Evolutionary conservation across 2,113 vertebrate genomes (phyloP).

Genomic region (Campylomormyrus tamandua): DNA sequence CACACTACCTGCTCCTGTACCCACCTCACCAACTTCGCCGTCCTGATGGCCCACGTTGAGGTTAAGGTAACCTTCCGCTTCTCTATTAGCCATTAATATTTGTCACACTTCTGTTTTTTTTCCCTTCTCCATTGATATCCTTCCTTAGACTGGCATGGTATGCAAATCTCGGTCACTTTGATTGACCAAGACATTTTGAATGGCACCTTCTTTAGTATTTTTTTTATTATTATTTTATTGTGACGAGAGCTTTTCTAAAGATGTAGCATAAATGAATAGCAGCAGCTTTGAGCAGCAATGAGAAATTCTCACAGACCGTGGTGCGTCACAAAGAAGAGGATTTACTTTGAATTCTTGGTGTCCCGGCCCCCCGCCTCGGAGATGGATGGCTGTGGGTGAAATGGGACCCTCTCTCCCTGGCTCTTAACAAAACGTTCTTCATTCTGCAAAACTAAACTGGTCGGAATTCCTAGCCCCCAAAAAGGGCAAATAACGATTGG

Average conservation of each 20-base stretch:
- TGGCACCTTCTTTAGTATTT: background rate
- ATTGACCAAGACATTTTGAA: background rate
- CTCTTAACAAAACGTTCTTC: background rate
- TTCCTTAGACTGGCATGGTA: background rate
- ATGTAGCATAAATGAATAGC: slow-evolving; percentile 6
- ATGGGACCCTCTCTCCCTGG: background rate
- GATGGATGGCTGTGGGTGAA: slow-evolving; percentile 4
- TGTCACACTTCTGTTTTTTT: background rate
- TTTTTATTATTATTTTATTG: background rate
- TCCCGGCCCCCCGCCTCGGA: background rate
- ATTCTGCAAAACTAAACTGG: background rate
- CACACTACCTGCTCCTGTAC: slow-evolving; percentile 96
- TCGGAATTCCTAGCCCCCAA: background rate
- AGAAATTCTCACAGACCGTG: background rate
- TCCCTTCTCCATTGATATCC: background rate
- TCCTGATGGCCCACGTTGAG: slow-evolving; percentile 93
- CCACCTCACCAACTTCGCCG: slow-evolving; percentile 93
- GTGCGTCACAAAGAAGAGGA: background rate
- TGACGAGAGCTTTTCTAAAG: slow-evolving; percentile 12
- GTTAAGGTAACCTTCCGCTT: slow-evolving; percentile 71
- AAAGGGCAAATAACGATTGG: background rate
- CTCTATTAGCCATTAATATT: background rate
- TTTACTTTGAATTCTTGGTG: slow-evolving; percentile 13
- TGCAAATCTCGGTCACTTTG: background rate
- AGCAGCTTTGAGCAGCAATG: background rate